Evolutionary conservation across 2,888 invertebrate species (phyloP).

Genomic region (Ommatoiulus sabulosus): DNA sequence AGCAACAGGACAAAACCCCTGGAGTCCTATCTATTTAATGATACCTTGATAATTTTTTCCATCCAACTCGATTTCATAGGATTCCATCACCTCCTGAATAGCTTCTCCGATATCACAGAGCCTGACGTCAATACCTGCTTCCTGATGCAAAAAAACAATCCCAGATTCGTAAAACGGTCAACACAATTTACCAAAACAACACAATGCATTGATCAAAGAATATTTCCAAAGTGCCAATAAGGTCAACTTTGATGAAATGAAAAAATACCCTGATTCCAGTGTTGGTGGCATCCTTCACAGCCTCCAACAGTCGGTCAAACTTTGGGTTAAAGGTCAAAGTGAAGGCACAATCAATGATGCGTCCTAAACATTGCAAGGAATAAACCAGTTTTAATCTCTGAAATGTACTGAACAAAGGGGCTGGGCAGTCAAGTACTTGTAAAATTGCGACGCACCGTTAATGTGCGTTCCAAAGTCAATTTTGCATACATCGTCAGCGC

Average conservation of each 20-base stretch:
- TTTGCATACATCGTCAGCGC: constrained; percentile 97
- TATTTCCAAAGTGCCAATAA: too few relatives aligned
- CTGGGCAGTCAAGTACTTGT: not conserved
- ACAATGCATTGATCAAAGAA: not conserved
- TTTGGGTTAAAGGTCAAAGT: constrained; percentile 96
- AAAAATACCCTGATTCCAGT: constrained; percentile 84
- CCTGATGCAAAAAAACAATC: constrained; percentile 67
- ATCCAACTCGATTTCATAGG: constrained; percentile 96
- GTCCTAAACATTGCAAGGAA: constrained; percentile 68
- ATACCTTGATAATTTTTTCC: constrained; percentile 89
- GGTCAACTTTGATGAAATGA: too few relatives aligned
- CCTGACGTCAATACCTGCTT: constrained; percentile 95
- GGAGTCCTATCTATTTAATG: not conserved
- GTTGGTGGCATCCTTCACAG: constrained; percentile 98
- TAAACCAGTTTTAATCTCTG: not conserved
- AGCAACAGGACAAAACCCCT: too few relatives aligned
- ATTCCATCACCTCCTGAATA: constrained; percentile 99
- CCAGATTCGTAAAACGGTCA: not conserved
- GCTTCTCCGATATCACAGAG: constrained; percentile 96
- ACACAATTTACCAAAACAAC: constrained; percentile 41
- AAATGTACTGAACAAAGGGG: not conserved
- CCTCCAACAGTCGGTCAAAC: constrained; percentile 92
- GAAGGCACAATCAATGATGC: constrained; percentile 99
- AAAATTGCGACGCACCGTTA: constrained; percentile 75
- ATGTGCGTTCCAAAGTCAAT: constrained; percentile 99